Evolutionary conservation across 2,888 invertebrate genomes (phyloP).

Genomic region (Euzophera pinguis): DNA sequence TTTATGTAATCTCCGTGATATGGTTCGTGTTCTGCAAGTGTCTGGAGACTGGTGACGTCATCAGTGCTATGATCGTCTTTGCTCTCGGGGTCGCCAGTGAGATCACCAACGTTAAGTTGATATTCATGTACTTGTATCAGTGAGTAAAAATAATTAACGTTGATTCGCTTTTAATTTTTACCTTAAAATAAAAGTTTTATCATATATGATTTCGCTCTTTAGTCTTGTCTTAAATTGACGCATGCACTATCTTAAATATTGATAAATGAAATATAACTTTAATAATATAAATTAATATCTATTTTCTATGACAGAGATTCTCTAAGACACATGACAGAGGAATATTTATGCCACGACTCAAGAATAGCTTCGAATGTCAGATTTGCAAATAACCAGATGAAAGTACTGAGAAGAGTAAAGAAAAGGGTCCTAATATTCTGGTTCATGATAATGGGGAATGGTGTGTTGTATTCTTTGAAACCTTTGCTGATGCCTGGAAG

Average conservation of each 20-base stretch:
- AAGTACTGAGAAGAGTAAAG: conserved; percentile 38
- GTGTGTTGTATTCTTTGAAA: conserved; percentile 32
- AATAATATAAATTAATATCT: no score
- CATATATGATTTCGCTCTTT: no score
- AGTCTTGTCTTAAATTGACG: no score
- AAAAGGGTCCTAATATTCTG: conserved; percentile 45
- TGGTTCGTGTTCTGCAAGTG: conserved; percentile 46
- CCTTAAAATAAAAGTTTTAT: no score
- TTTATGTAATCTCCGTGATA: conserved; percentile 38
- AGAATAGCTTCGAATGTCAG: conserved; percentile 31
- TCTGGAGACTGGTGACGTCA: conserved; percentile 34
- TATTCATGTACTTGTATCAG: conserved; percentile 38
- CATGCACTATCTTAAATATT: no score
- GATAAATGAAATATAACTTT: no score
- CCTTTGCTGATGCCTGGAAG: conserved; percentile 42
- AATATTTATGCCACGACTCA: conserved; percentile 34
- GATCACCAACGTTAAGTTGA: conserved; percentile 38
- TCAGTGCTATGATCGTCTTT: conserved; percentile 35
- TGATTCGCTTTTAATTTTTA: no score
- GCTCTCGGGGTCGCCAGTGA: conserved; percentile 42
- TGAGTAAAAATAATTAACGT: no score
- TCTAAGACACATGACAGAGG: conserved; percentile 34
- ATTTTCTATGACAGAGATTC: conserved; percentile 30
- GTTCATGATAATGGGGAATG: conserved; percentile 40
- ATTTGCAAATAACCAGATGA: conserved; percentile 31